phyloP scores from a whole-genome alignment of 2,797 vertebrate genomes.

The Catharus ustulatus region DNA sequence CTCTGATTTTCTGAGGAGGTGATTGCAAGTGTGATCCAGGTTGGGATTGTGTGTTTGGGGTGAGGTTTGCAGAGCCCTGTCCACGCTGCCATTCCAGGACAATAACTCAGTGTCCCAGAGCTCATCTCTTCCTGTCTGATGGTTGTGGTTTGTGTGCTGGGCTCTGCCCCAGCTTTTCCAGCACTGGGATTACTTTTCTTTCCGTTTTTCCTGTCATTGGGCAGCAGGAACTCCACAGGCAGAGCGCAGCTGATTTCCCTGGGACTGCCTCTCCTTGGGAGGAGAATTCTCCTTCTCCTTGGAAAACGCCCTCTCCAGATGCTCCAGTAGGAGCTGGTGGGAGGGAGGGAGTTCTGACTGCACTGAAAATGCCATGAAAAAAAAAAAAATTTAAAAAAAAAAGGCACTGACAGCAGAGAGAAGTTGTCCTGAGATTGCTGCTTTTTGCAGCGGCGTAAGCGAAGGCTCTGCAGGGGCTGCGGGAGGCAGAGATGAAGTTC shows the following conservation, averaged over 20 bases:
- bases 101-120: not conserved
- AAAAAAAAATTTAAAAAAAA: not conserved
- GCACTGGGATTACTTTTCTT: conserved; percentile 35
- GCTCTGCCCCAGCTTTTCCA: conserved; percentile 55
- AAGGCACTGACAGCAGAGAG: conserved; percentile 48
- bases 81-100: not conserved
- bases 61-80: not conserved
- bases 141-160: conserved; percentile 29
- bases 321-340: conserved; percentile 61
- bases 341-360: conserved; percentile 47
- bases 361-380: conserved; percentile 46
- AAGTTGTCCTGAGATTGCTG: conserved; percentile 40
- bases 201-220: not conserved
- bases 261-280: not conserved
- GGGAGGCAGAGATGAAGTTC: conserved; percentile 70
- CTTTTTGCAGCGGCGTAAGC: not conserved
- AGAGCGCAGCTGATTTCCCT: not conserved
- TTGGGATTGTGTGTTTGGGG: not conserved
- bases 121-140: not conserved
- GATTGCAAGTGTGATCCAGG: not conserved
- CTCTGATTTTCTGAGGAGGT: not conserved
- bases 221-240: not conserved
- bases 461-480: not conserved
- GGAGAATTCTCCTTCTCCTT: not conserved
- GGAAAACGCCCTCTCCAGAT: conserved; percentile 60